Percentiles rank a stretch among this genome's conserved stretches.
These are phyloP conservation scores for Corticium candelabrum DNA, from an alignment of 37 sponge, comb jelly and placozoan genomes.

Conservation along the genomic window DNA sequence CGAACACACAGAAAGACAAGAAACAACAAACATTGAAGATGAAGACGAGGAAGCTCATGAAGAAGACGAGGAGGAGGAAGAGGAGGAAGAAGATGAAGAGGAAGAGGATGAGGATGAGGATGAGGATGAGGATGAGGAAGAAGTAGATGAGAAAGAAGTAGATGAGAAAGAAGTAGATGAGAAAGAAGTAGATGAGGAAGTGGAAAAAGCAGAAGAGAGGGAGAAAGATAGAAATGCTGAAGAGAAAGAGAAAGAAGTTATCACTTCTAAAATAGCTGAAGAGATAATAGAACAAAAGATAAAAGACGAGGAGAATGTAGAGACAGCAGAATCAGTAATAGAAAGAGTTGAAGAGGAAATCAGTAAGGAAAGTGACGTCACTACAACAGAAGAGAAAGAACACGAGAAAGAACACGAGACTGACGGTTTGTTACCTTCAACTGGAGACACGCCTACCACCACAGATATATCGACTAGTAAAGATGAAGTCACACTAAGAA, in stretches of 20 bases:
- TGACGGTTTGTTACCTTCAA: no score
- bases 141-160: conserved; percentile 1
- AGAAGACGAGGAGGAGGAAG: conserved; percentile 30
- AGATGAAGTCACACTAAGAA: no score
- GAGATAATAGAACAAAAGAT: neutral
- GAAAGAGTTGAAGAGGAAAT: no score
- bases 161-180: conserved; percentile 15
- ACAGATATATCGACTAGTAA: no score
- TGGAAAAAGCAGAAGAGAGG: conserved; percentile 14
- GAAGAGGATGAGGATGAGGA: conserved; percentile 23
- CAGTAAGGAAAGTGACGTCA: no score
- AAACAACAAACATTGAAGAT: neutral
- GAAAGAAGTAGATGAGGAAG: conserved; percentile 29
- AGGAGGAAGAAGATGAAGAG: conserved; percentile 23
- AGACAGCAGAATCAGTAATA: no score
- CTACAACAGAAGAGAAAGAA: no score
- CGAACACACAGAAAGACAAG: neutral
- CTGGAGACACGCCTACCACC: no score
- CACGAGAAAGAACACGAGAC: no score
- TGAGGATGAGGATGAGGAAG: conserved; percentile 34
- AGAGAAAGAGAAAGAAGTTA: conserved; percentile 8
- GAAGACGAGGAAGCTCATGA: conserved; percentile 20
- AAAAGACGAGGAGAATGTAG: no score
- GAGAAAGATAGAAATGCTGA: conserved; percentile 3
- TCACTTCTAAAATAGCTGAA: neutral